Percentiles rank a stretch among this genome's conserved stretches.
Evolutionary conservation across 2,113 vertebrate genomes (phyloP).

Genomic region (Turnix velox): DNA sequence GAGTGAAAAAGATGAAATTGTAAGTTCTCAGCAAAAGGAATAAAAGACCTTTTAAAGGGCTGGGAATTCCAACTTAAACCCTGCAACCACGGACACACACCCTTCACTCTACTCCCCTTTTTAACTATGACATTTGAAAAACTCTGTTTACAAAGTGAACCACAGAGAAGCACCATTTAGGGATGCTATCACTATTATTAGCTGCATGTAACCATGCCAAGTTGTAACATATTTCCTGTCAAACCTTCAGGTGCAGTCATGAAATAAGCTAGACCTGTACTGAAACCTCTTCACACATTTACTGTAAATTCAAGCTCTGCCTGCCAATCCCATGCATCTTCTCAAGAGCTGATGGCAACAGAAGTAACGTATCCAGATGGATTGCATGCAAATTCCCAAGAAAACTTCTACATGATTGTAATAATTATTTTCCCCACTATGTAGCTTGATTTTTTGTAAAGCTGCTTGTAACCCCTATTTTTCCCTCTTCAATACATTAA

Average conservation of each 20-base stretch:
- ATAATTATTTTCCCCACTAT: neutral
- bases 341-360: neutral
- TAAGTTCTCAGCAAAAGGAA: neutral
- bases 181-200: neutral
- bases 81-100: neutral
- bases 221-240: neutral
- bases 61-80: neutral
- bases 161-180: neutral
- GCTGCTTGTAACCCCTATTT: too few species aligned
- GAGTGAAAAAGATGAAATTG: neutral
- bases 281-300: neutral
- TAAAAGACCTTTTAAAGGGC: neutral
- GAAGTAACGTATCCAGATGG: neutral
- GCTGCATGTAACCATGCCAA: neutral
- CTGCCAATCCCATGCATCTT: neutral
- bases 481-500: too few species aligned
- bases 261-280: neutral
- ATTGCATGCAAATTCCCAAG: neutral
- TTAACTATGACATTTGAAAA: neutral
- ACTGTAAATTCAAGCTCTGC: neutral
- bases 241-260: neutral
- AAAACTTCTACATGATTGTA: neutral
- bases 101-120: neutral
- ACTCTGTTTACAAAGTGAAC: neutral
- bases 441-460: neutral